phyloP scores from a whole-genome alignment of 2,888 invertebrate genomes.

The Pinctada fucata region DNA sequence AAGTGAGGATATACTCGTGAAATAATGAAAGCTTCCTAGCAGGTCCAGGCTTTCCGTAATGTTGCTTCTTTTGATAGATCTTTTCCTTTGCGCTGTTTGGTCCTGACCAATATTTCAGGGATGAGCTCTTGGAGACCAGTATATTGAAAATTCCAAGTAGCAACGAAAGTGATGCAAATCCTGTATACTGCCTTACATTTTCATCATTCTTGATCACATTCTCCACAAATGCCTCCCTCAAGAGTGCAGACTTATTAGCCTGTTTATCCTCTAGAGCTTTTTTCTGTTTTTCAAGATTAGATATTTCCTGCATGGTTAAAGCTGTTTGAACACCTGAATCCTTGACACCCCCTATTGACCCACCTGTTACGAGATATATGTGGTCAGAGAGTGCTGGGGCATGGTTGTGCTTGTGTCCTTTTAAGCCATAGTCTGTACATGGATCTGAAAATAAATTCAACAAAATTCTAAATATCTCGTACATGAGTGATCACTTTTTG shows the following conservation, averaged over 20 bases:
- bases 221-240: neutral
- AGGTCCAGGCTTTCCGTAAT: constrained; percentile 20
- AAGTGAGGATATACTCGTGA: neutral
- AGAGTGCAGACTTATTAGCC: neutral
- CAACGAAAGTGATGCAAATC: neutral
- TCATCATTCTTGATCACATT: neutral
- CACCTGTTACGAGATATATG: too few species aligned
- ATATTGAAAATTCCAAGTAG: neutral
- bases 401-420: neutral
- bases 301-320: neutral
- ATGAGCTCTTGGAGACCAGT: neutral
- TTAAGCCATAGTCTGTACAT: too few species aligned
- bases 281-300: neutral
- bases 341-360: too few species aligned
- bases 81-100: constrained; percentile 10
- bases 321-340: neutral
- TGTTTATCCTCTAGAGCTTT: neutral
- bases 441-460: too few species aligned
- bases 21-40: constrained; percentile 8
- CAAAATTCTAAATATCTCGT: too few species aligned
- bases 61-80: neutral
- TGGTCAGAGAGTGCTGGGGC: too few species aligned
- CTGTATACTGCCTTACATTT: neutral
- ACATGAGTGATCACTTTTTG: too few species aligned
- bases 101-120: constrained; percentile 17